Percentiles rank a stretch among this genome's conserved stretches.
phyloP scores from a whole-genome alignment of 2,797 vertebrate genomes.

The Phaenicophaeus curvirostris region DNA sequence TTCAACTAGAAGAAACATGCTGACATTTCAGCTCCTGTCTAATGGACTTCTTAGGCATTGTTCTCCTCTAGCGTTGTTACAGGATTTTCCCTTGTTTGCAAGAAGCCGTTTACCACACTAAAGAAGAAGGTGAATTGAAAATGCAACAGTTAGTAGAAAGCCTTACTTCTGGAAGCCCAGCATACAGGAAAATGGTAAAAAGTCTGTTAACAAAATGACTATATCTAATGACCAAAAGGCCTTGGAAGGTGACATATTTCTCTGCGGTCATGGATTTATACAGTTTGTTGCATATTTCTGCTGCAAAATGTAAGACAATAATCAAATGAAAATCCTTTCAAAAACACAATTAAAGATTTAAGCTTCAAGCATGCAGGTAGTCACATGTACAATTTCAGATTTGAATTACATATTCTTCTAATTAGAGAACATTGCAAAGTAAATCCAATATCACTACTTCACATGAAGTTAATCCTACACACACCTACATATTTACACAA shows the following conservation, averaged over 20 bases:
- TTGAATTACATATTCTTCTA: neutral
- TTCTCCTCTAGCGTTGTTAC: neutral
- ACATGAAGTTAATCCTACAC: neutral
- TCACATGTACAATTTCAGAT: neutral
- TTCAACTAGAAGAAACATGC: neutral
- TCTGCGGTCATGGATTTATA: neutral
- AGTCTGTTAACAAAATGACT: neutral
- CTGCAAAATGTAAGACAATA: neutral
- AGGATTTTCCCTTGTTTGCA: neutral
- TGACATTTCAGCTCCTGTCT: neutral
- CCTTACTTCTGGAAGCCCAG: neutral
- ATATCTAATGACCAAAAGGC: neutral
- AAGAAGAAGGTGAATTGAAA: neutral
- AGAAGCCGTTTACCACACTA: neutral
- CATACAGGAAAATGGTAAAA: neutral
- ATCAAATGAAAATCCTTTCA: neutral
- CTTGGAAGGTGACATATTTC: neutral
- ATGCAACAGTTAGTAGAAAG: neutral
- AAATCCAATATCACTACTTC: neutral
- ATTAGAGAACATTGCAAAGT: neutral
- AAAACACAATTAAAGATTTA: neutral
- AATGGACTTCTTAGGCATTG: neutral
- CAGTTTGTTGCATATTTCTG: neutral
- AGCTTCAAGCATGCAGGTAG: neutral
- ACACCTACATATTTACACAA: neutral